phyloP scores from a whole-genome alignment of 2,113 vertebrate species.

The Toxostoma redivivum region DNA sequence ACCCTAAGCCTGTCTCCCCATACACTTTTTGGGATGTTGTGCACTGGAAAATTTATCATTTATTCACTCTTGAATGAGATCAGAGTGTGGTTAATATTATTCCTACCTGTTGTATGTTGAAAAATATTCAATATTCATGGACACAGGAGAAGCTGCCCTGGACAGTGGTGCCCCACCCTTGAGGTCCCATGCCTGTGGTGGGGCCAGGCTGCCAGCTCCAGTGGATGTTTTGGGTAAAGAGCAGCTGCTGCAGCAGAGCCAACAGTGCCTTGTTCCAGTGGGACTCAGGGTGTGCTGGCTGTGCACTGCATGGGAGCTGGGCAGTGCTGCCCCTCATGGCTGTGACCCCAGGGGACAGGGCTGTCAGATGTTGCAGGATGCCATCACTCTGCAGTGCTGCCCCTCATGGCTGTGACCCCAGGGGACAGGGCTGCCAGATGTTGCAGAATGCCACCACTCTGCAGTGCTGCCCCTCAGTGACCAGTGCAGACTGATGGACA shows the following conservation, averaged over 20 bases:
- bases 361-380: too few relatives aligned
- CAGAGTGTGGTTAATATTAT: too few relatives aligned
- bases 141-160: neutral
- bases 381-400: neutral
- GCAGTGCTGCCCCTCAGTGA: neutral
- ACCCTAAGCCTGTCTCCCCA: too few relatives aligned
- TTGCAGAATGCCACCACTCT: fast-evolving
- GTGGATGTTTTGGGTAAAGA: fast-evolving
- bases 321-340: neutral
- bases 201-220: neutral
- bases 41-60: too few relatives aligned
- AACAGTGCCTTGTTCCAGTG: neutral
- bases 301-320: fast-evolving
- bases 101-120: too few relatives aligned
- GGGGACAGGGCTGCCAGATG: neutral
- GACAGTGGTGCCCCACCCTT: neutral
- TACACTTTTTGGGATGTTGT: too few relatives aligned
- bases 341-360: neutral
- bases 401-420: too few relatives aligned
- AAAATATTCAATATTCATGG: neutral
- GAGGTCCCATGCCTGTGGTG: fast-evolving
- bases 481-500: neutral
- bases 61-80: too few relatives aligned
- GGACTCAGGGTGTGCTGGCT: neutral
- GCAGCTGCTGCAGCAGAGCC: neutral